These are phyloP conservation scores for Drosophila mayaguana DNA, from an alignment of 2,888 invertebrate genomes.

Conservation along the genomic window DNA sequence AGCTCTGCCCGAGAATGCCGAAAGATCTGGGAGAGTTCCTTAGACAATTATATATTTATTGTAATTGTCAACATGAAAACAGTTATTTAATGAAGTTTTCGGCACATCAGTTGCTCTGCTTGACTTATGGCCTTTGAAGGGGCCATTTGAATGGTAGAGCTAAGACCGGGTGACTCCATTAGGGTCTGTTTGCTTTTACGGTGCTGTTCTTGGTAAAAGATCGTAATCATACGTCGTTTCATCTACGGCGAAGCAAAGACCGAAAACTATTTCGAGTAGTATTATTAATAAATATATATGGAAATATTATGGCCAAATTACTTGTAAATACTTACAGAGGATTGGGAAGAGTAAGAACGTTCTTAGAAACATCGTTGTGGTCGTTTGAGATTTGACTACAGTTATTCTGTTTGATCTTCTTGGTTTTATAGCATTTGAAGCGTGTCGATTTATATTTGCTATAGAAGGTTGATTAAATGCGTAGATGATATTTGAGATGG, in stretches of 20 bases:
- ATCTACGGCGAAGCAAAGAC: not conserved
- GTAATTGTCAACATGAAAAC: not conserved
- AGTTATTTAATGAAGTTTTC: not conserved
- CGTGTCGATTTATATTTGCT: not conserved
- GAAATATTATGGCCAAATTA: not conserved
- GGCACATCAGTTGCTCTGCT: slow-evolving; percentile 1
- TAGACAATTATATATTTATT: not conserved
- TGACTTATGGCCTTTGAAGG: no score
- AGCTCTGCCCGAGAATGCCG: not conserved
- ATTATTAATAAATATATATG: not conserved
- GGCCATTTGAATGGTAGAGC: no score
- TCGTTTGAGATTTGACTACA: not conserved
- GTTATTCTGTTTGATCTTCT: not conserved
- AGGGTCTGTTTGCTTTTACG: no score
- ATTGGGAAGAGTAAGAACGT: slow-evolving; percentile 1
- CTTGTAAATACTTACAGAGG: slow-evolving; percentile 15
- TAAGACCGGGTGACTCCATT: no score
- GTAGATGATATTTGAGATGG: not conserved
- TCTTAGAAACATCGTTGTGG: slow-evolving; percentile 8
- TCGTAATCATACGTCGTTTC: no score
- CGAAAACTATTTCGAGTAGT: not conserved
- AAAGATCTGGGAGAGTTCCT: slow-evolving; percentile 6
- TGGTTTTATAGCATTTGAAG: slow-evolving; percentile 2
- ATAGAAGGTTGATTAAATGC: no score
- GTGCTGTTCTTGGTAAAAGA: no score